These are phyloP conservation scores for Dynastes maya DNA, from an alignment of 2,888 invertebrate genomes.

Conservation along the genomic window DNA sequence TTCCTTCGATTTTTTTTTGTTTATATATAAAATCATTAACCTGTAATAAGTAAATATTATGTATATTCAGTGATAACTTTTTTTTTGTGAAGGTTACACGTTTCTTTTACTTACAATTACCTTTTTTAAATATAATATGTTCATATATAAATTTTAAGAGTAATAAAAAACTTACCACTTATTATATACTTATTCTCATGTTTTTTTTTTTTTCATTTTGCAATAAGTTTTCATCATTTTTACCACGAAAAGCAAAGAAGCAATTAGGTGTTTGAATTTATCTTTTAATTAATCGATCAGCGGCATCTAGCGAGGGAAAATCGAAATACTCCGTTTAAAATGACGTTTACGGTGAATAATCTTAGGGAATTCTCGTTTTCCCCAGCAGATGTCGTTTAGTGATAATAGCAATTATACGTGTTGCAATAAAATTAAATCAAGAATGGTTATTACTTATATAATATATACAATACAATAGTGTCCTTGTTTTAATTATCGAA, in stretches of 20 bases:
- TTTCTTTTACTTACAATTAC: neutral
- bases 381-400: neutral
- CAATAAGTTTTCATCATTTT: conserved; percentile 5
- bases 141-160: conserved; percentile 39
- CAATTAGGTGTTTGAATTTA: conserved; percentile 9
- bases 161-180: conserved; percentile 42
- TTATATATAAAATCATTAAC: neutral
- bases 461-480: neutral
- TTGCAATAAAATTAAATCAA: neutral
- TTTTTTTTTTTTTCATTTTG: neutral
- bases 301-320: too few species aligned
- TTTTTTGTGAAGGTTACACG: neutral
- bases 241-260: conserved; percentile 40
- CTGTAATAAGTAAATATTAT: neutral
- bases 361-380: neutral
- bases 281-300: neutral
- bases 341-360: neutral
- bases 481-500: conserved; percentile 3
- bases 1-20: too few species aligned
- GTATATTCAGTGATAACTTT: conserved; percentile 1
- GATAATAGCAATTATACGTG: conserved; percentile 4
- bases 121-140: conserved; percentile 20
- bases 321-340: neutral
- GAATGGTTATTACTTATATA: conserved; percentile 2
- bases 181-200: conserved; percentile 19